Base-by-base conservation (phyloP, 2,888 invertebrate species). In the Stictocephala bisonia region DNA sequence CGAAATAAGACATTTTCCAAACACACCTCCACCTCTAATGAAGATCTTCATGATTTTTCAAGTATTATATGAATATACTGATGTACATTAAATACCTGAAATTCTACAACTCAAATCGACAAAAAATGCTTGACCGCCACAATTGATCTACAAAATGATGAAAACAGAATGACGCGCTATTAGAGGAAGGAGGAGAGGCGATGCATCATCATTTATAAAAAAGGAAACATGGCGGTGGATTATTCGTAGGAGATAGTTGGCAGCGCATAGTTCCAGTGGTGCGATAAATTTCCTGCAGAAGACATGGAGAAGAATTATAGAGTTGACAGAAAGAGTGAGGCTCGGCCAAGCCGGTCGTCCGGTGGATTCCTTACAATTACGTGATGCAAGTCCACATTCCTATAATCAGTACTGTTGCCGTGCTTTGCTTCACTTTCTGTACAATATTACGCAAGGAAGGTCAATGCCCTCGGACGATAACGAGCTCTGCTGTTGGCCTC, bases 371-470 rank as follows among this genome's bases (percentile, higher is more conserved):
- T 11, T 15, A 26, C 64, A 64, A 64, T 64, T 44, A 44, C 41
- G 44, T 35, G 60, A 60, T 22, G 60, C 40, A 44, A 44, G 44
- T 44, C 44, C 15, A 40, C 41, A 60, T 40, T 60, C 60, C 56
- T 31, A 50, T 53, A 24, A 4, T n/a, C 22, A 18, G 44, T n/a
- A 4, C 26, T 6, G 44, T 44, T 44, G 64, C 26, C 64, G 64
- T 44, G 64, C 44, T 64, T 64, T 44, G 64, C 44, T 44, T 64
- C 64, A 64, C 64, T 64, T 64, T 64, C 64, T 44, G 64, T 26
- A 41, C 41, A 60, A 15, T 40, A 40, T 60, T 60, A 60, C 35
- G 29, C 58, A 58, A 58, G 35, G 24, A 60, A 31, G 60, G 60
- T 40, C 60, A 60, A 41, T 41, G 41, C 64, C 24, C 64, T 44